Evolutionary conservation across 2,113 vertebrate genomes (phyloP).

Genomic region (Cryptotis parvus): DNA sequence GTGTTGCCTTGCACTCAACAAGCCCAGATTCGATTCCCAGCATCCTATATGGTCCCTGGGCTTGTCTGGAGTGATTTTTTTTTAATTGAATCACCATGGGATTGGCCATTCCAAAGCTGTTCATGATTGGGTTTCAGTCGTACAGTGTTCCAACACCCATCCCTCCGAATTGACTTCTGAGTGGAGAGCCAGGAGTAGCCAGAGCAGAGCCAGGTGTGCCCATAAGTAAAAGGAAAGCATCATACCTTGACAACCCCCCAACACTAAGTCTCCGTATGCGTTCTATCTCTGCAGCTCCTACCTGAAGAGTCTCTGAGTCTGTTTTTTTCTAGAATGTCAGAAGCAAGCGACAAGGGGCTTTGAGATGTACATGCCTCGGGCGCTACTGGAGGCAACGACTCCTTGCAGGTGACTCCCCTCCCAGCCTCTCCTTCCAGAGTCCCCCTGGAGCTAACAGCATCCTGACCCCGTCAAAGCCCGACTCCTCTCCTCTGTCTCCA

Average conservation of each 20-base stretch:
- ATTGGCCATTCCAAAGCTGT: too few relatives aligned
- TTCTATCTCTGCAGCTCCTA: constrained; percentile 68
- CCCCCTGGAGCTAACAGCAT: not conserved
- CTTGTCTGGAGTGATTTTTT: too few relatives aligned
- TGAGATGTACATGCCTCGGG: constrained; percentile 76
- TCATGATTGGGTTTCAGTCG: too few relatives aligned
- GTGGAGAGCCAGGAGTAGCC: too few relatives aligned
- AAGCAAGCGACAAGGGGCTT: constrained; percentile 76
- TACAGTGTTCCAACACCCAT: too few relatives aligned
- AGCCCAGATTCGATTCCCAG: too few relatives aligned
- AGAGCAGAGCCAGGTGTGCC: too few relatives aligned
- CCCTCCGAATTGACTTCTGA: too few relatives aligned
- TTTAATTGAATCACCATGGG: too few relatives aligned
- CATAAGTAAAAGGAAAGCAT: not conserved
- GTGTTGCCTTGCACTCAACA: too few relatives aligned
- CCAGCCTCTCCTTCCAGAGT: not conserved
- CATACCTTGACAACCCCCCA: not conserved
- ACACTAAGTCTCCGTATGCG: not conserved
- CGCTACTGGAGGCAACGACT: constrained; percentile 77
- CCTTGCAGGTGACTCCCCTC: constrained; percentile 65
- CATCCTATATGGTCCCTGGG: too few relatives aligned
- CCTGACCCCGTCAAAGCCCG: not conserved
- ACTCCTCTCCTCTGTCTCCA: not conserved
- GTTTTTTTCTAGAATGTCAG: constrained; percentile 77
- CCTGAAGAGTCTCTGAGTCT: constrained; percentile 74